Evolutionary conservation across 2,888 invertebrate genomes (phyloP), one percentile per base, ranked within the genome.

Genomic region (Iphiclides podalirius): DNA sequence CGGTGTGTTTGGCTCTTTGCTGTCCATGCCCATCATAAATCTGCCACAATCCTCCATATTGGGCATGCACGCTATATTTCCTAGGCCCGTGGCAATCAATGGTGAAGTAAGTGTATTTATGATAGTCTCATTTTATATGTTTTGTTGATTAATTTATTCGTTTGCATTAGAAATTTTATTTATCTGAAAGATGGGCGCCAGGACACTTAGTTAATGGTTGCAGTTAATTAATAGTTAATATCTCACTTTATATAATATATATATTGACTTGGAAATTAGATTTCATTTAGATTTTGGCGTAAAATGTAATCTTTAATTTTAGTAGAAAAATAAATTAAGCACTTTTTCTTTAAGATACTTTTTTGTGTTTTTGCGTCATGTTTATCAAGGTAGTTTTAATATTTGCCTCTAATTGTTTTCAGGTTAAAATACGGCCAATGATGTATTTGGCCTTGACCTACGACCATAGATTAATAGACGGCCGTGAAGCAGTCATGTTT

Each of bases 371-470:
- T n/a, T n/a, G n/a, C n/a, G n/a, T n/a, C n/a, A n/a, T n/a, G n/a
- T n/a, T n/a, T n/a, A n/a, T n/a, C n/a, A n/a, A n/a, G n/a, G n/a
- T n/a, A 1, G 15, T 39, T 48, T 54, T 55, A 50, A 54, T 59
- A 20, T 20, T 26, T 26, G 6, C 6, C 9, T 26, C 9, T 26
- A 8, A 26, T 26, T 7, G 26, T 26, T 84, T n/a, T 82, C 94
- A 99, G 94, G 95, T 99, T 70, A 97, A 97, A 63, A 94, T 99
- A 74, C 93, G 98, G 61, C 99, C 99, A 16, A 99, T 99, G 98
- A 99, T 99, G 99, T 98, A 97, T 79, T 91, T 99, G 52, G 99
- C 99, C 1, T 88, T 99, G 61, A 98, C 99, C 0, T 99, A 99
- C 80, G 99, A 99, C 86, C 99, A 99, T 84, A 93, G 99, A 82